A percentile compares a stretch with the other conserved stretches of the same genome.
Evolutionary conservation across 2,113 vertebrate species (phyloP).

Genomic region (Talpa occidentalis): DNA sequence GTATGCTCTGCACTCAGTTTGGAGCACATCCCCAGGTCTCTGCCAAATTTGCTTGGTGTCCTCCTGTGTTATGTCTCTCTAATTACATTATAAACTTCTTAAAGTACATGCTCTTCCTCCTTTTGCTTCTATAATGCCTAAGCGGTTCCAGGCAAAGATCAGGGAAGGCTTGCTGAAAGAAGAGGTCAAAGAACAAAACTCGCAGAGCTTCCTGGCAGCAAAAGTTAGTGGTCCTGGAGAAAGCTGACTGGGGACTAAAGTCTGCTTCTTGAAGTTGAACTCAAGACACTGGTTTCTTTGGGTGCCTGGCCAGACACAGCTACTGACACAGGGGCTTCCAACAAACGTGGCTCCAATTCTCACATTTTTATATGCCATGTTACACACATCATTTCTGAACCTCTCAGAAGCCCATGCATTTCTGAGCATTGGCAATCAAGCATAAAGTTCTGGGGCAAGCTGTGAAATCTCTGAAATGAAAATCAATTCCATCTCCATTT

Average conservation of each 20-base stretch:
- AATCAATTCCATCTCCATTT: constrained; percentile 89
- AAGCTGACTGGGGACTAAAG: neutral
- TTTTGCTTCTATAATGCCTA: neutral
- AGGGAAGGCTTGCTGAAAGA: neutral
- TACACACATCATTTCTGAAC: constrained; percentile 57
- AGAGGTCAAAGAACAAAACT: neutral
- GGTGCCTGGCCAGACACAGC: neutral
- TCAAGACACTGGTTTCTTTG: neutral
- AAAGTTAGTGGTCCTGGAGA: neutral
- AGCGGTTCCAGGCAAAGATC: neutral
- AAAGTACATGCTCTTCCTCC: neutral
- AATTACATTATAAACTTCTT: neutral
- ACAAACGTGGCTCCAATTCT: constrained; percentile 11
- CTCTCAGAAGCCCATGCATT: constrained; percentile 71
- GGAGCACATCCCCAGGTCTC: neutral
- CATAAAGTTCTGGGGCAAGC: constrained; percentile 88
- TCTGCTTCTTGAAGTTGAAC: neutral
- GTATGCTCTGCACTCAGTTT: neutral
- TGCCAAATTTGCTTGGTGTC: neutral
- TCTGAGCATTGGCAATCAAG: constrained; percentile 81
- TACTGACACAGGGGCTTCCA: neutral
- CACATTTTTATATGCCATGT: constrained; percentile 31
- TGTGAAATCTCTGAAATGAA: constrained; percentile 89
- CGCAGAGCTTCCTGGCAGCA: constrained; percentile 1
- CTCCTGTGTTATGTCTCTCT: neutral